phyloP scores from a whole-genome alignment of 1,140 invertebrate genomes.

The Acromyrmex echinatior region DNA sequence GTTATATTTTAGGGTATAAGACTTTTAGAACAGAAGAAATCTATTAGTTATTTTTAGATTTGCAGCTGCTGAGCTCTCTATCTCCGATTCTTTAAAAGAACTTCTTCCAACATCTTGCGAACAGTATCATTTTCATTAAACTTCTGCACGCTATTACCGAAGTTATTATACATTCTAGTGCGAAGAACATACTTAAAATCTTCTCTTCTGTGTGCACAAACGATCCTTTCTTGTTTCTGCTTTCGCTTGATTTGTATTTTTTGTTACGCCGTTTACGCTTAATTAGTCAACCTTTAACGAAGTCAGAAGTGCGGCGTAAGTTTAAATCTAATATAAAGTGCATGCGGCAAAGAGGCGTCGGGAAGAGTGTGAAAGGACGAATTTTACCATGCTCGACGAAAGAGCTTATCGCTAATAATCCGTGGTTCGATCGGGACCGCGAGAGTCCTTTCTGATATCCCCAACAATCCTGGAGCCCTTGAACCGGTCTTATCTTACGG shows the following conservation, averaged over 20 bases:
- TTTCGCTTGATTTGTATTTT: background rate
- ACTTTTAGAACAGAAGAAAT: background rate
- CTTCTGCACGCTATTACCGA: background rate
- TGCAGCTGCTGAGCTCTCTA: background rate
- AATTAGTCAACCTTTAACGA: background rate
- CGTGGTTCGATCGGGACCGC: conserved; percentile 45
- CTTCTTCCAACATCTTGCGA: background rate
- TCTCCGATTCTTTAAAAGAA: background rate
- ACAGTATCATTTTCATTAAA: background rate
- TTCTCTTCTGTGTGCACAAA: background rate
- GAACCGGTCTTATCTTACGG: conserved; percentile 78
- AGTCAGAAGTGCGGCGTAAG: conserved; percentile 7
- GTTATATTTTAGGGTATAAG: background rate
- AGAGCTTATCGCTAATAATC: conserved; percentile 41
- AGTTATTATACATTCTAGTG: background rate
- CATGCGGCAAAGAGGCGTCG: background rate
- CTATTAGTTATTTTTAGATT: background rate
- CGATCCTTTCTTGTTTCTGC: background rate
- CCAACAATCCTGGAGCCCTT: conserved; percentile 41
- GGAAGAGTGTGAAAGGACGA: background rate
- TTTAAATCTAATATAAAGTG: conserved; percentile 35
- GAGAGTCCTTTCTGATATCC: background rate
- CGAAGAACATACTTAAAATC: background rate
- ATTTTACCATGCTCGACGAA: conserved; percentile 13
- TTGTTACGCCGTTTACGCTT: background rate